These are phyloP conservation scores for Nipponia nippon DNA, from an alignment of 2,113 vertebrate species.

Conservation along the genomic window DNA sequence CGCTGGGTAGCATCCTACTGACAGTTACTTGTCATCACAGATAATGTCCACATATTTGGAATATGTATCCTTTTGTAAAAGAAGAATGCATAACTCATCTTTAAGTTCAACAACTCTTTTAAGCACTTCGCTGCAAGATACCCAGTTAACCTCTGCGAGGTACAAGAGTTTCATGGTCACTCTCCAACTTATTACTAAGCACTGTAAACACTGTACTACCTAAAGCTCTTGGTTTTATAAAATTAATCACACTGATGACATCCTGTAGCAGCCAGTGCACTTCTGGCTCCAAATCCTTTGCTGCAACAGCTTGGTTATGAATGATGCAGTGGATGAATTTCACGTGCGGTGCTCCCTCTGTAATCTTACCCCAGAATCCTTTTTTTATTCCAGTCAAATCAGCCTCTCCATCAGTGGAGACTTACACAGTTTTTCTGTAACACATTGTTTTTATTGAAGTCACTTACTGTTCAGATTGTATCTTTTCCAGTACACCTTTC, in stretches of 20 bases:
- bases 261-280: neutral
- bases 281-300: neutral
- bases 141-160: neutral
- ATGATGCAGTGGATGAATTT: neutral
- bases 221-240: neutral
- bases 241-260: neutral
- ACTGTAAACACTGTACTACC: neutral
- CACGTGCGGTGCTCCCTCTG: accelerated
- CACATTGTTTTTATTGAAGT: neutral
- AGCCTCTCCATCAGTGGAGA: neutral
- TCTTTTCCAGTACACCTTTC: neutral
- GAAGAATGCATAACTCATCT: neutral
- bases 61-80: neutral
- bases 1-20: neutral
- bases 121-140: neutral
- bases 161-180: too few species aligned
- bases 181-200: neutral
- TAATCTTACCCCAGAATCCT: neutral
- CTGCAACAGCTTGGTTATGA: neutral
- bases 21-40: neutral
- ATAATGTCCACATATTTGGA: neutral
- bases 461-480: neutral
- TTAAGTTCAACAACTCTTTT: too few species aligned
- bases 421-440: neutral
- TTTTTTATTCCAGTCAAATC: neutral